Conservation (phyloP, 2,113 vertebrate species). For the Sebastes schlegelii region DNA sequence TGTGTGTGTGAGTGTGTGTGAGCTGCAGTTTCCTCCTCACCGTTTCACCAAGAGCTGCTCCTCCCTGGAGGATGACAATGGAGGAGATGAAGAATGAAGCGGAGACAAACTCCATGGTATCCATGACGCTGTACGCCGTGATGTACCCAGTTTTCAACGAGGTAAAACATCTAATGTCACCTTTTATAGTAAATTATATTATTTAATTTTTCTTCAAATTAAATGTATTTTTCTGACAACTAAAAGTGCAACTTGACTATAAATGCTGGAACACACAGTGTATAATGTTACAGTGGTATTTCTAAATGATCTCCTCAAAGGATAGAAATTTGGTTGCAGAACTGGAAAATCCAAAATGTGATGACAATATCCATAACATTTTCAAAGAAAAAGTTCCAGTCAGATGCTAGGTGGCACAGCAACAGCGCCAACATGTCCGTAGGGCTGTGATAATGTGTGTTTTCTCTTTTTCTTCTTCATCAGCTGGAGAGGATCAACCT, state of each 20-base stretch:
- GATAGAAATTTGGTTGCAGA: neutral
- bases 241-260: neutral
- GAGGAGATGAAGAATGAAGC: conserved; percentile 99
- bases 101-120: conserved; percentile 99
- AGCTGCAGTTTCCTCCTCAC: conserved; percentile 64
- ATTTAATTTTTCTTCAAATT: too few relatives aligned
- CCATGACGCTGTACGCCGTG: conserved; percentile 98
- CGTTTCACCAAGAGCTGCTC: conserved; percentile 72
- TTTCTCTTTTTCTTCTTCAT: conserved; percentile 38
- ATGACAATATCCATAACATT: neutral
- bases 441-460: conserved; percentile 16
- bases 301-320: neutral
- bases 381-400: neutral
- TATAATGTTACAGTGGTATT: neutral
- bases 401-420: neutral
- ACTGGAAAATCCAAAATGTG: neutral
- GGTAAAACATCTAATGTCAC: conserved; percentile 70
- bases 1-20: conserved; percentile 84
- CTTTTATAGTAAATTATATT: neutral
- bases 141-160: conserved; percentile 99
- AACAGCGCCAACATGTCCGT: neutral
- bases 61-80: conserved; percentile 99
- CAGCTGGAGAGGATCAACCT: conserved; percentile 98
- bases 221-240: neutral
- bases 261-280: neutral